Evolutionary conservation across 2,888 invertebrate species (phyloP), one percentile per base, ranked within the genome.

Genomic region (Volucella bombylans): DNA sequence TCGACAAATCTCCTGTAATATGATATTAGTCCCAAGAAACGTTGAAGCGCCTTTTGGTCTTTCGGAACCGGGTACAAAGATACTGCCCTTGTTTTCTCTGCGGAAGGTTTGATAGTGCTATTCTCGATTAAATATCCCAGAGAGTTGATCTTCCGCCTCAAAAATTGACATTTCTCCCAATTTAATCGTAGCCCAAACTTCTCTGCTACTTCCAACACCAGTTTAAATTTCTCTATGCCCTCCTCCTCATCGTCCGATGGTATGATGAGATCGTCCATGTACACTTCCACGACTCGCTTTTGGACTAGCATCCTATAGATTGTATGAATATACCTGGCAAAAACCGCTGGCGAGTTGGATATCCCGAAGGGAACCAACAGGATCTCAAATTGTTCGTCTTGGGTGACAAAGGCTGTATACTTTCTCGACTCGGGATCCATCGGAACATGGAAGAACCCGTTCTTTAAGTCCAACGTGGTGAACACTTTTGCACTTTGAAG

Each of bases 361-460:
- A 86, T 81, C 3, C 86, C 86, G n/a, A 88, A 88, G 14, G 87
- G 87, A 73, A 86, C 78, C 38, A 62, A 82, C 9, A 59, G n/a
- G 54, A 85, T 87, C 61, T 87, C 87, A 55, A 76, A 88, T 43
- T 88, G 87, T 8, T 87, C 87, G 55, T 86, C 69, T 39, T 82
- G 87, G 10, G 88, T 88, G n/a, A 88, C 88, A 64, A 88, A 88
- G 12, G 86, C 67, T 6, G 87, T 88, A 52, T 83, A 88, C 62
- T 87, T 87, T 38, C 74, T 81, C 1, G 88, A 88, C 8, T 86
- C 82, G 31, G 72, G 59, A 6, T 86, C 86, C 12, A 88, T 77
- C 2, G 76, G 80, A 8, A n/a, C n/a, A n/a, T n/a, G n/a, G n/a
- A n/a, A n/a, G n/a, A n/a, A 88, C 82, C 31, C 88, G 89, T n/a